These are phyloP conservation scores for Edolisoma coerulescens DNA, from an alignment of 2,113 vertebrate species.

Conservation along the genomic window DNA sequence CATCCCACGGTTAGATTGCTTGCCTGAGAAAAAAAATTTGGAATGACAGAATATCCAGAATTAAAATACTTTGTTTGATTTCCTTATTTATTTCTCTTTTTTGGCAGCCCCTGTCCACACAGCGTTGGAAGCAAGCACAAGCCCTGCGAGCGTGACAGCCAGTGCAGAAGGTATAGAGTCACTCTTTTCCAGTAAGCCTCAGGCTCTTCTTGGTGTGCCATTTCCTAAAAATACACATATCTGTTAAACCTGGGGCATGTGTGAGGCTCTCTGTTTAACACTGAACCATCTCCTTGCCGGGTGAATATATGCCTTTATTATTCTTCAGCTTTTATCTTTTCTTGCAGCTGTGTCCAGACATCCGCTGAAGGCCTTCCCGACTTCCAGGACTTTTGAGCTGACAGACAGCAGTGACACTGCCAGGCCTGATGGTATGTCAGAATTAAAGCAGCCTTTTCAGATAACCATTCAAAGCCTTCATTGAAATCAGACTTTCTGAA, in stretches of 20 bases:
- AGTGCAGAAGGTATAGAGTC: constrained; percentile 30
- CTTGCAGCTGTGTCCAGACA: neutral
- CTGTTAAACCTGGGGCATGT: neutral
- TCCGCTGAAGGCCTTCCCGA: neutral
- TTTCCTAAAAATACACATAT: neutral
- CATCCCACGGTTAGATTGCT: neutral
- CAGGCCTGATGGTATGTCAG: constrained; percentile 68
- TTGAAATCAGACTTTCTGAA: neutral
- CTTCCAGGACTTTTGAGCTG: neutral
- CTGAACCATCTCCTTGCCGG: neutral
- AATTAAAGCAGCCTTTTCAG: neutral
- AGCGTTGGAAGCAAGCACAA: neutral
- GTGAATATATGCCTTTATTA: neutral
- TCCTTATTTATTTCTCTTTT: neutral
- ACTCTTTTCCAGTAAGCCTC: neutral
- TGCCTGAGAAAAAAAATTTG: neutral
- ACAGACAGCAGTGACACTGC: neutral
- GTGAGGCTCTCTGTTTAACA: neutral
- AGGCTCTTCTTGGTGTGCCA: neutral
- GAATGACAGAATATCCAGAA: neutral
- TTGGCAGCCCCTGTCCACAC: neutral
- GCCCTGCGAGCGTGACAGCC: neutral
- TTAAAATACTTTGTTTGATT: neutral
- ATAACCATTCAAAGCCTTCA: neutral
- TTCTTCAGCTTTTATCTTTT: neutral